These are phyloP conservation scores for Ammodytes marinus DNA, from an alignment of 2,113 vertebrate genomes.

Conservation along the genomic window DNA sequence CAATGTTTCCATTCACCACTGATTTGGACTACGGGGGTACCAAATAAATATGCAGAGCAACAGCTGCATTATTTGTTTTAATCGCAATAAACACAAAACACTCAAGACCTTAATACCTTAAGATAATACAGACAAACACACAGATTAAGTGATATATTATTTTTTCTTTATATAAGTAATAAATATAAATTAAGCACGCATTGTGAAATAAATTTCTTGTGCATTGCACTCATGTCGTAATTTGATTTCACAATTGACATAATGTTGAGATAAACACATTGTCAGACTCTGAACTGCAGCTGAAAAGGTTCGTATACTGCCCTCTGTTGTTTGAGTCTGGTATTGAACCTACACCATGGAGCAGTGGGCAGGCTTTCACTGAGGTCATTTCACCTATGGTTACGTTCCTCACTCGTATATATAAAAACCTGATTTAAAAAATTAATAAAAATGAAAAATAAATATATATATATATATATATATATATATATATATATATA, in stretches of 20 bases:
- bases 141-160: background rate
- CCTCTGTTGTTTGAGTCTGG: constrained; percentile 55
- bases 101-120: background rate
- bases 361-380: constrained; percentile 16
- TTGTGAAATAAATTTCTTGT: background rate
- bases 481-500: too few relatives aligned
- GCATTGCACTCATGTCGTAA: background rate
- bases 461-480: too few relatives aligned
- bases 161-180: too few relatives aligned
- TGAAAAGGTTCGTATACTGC: constrained; percentile 23
- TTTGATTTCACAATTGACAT: background rate
- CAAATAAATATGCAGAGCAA: constrained; percentile 49
- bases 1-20: constrained; percentile 8
- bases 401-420: constrained; percentile 4
- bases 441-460: too few relatives aligned
- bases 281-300: background rate
- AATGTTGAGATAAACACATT: background rate
- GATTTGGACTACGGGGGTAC: constrained; percentile 16
- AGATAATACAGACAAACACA: background rate
- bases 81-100: constrained; percentile 2
- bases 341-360: constrained; percentile 17
- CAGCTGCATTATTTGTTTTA: constrained; percentile 55
- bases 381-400: constrained; percentile 46
- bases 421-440: background rate
- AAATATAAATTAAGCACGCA: background rate